These are phyloP conservation scores for Heliconius ismenius DNA, from an alignment of 2,888 invertebrate genomes.

Conservation along the genomic window DNA sequence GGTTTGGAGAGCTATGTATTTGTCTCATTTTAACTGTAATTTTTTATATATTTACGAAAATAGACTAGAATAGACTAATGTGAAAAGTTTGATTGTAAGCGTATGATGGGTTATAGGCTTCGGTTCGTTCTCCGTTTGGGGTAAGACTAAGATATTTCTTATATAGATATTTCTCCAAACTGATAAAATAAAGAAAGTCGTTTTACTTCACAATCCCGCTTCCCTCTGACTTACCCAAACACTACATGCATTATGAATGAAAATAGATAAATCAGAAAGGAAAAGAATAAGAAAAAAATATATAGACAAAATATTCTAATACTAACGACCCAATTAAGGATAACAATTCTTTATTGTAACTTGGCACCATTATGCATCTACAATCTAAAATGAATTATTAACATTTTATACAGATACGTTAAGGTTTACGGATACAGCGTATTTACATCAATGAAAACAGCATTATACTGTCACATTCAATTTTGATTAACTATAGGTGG, in stretches of 20 bases:
- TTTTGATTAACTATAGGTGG: background rate
- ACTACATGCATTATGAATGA: too few relatives aligned
- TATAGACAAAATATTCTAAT: too few relatives aligned
- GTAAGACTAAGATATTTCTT: too few relatives aligned
- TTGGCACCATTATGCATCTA: background rate
- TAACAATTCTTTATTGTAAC: background rate
- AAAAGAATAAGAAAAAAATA: background rate
- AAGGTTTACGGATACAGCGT: conserved; percentile 14
- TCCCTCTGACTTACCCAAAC: too few relatives aligned
- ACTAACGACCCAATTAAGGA: background rate
- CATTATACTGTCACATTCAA: conserved; percentile 14
- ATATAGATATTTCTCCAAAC: background rate
- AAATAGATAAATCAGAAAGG: background rate
- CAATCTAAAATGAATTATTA: background rate
- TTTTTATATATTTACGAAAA: background rate
- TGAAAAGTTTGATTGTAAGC: background rate
- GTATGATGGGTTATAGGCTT: background rate
- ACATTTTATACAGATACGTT: background rate
- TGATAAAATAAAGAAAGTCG: too few relatives aligned
- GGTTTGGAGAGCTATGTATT: background rate
- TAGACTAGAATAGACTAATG: background rate
- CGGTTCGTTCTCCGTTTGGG: background rate
- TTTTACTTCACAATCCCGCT: too few relatives aligned
- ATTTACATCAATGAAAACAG: conserved; percentile 18
- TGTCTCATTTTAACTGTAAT: background rate